Evolutionary conservation across 2,888 invertebrate species (phyloP), one percentile per base, ranked within the genome.

Genomic region (Gari tellinella): DNA sequence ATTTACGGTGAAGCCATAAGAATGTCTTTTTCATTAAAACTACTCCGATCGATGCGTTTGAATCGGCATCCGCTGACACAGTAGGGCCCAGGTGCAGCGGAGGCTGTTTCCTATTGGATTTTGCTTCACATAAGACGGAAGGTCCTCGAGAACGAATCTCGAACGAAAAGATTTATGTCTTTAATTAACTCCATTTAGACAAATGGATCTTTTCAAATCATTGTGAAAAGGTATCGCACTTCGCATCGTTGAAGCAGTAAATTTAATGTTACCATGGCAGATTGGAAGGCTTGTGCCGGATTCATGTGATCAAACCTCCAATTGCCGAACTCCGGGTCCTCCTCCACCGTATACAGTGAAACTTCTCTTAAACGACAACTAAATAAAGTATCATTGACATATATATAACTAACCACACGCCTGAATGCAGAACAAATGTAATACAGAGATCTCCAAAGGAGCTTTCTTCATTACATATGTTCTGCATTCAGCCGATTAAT

Each of bases 121-220:
- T 64, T 46, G 40, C 48, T 41, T 49, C 55, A 53, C 60, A 61
- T 67, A 37, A 46, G 53, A 60, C 46, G 55, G 53, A 61, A 51
- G 60, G 19, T 31, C 62, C 41, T 53, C 41, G 31, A 41, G 17
- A 52, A 46, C 51, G 41, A 45, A 52, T 53, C 62, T 62, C 53
- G 31, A 62, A 41, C 52, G n/a, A 45, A 40, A 56, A 73, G 77
- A 78, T 78, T 78, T 78, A 78, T 78, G 69, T 73, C 72, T 73
- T 78, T 78, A 78, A 78, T 78, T 69, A 78, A 73, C 69, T 63
- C 60, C 75, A 51, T 69, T 72, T 72, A 73, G 72, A 78, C 72
- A 78, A 73, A 68, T 66, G 65, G 58, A 52, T 62, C 62, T 68
- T 67, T 53, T 60, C 60, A 51, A 51, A 61, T 62, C 58, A 62